Base-by-base conservation (phyloP, 2,113 vertebrate genomes). In the Barnardius zonarius region DNA sequence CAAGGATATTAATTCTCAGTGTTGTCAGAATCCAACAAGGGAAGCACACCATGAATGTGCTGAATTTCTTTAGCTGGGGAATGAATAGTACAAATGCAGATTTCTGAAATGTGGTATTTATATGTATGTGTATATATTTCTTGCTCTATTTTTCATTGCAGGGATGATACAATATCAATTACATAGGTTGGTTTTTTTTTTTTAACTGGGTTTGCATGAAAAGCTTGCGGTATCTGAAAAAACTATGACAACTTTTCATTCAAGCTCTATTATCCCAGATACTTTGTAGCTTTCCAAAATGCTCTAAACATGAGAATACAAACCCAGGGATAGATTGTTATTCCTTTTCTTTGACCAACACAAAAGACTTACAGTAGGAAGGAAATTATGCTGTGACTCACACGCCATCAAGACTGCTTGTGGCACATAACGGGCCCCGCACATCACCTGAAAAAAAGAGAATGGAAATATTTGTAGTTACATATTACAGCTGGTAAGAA, bases 341-440 rank as follows among this genome's bases (percentile, higher is more conserved):
- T 66, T 91, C 55, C 30, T 82, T 87, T 91, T 54, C 52, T 84
- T 52, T 85, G 46, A 74, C 41, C 64, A 55, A 52, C 86, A 92
- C 43, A 92, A 78, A 92, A 67, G 35, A 46, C 23, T 90, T 86
- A 57, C 41, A 82, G 18, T 22, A 19, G n/a, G 61, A 92, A 91
- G 55, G 30, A 88, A 76, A 96, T 73, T 86, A 62, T 81, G 49
- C 39, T 90, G 52, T 92, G 86, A 90, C 43, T 89, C 69, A 90
- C 37, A 39, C 0, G 1, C 44, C 30, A 75, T 66, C n/a, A 31
- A 73, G 18, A 18, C 30, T 48, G 31, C 64, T 90, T 72, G 39
- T 41, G 33, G 44, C 37, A 44, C 55, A 66, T 78, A 80, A 49
- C 20, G 49, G 20, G 19, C 41, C 90, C 35, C 25, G 37, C 64